A percentile compares a stretch with the other conserved stretches of the same genome.
Conservation (phyloP, 2,888 invertebrate species). For the Slavum lentiscoides region DNA sequence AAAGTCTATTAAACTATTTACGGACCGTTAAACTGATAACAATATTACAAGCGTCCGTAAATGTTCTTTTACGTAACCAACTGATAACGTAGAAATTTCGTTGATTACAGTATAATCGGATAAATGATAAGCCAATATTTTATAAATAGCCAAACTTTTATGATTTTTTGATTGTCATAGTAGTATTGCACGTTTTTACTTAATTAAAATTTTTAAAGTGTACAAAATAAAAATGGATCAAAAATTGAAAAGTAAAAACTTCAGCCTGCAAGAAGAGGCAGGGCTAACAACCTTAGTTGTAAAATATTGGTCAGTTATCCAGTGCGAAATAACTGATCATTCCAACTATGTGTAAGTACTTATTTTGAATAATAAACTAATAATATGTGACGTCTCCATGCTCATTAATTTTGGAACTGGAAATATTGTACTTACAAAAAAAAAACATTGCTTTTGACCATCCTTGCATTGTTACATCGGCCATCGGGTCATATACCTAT, state of each 20-base stretch:
- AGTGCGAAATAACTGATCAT: constrained; percentile 14
- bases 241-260: constrained; percentile 17
- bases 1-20: background rate
- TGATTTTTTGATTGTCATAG: background rate
- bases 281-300: background rate
- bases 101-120: background rate
- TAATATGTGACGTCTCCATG: background rate
- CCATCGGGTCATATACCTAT: background rate
- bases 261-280: background rate
- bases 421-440: background rate
- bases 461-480: no score
- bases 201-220: background rate
- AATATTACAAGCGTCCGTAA: constrained; percentile 8
- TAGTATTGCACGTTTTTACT: background rate
- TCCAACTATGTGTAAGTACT: constrained; percentile 20
- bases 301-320: constrained; percentile 20
- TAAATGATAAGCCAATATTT: background rate
- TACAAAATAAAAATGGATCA: constrained; percentile 6
- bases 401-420: background rate
- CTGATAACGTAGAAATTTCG: no score
- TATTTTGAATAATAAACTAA: constrained; percentile 3
- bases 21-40: background rate
- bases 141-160: background rate
- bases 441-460: background rate
- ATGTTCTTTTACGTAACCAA: constrained; percentile 17